Evolutionary conservation across 2,888 invertebrate species (phyloP).

Genomic region (Pyralis farinalis): DNA sequence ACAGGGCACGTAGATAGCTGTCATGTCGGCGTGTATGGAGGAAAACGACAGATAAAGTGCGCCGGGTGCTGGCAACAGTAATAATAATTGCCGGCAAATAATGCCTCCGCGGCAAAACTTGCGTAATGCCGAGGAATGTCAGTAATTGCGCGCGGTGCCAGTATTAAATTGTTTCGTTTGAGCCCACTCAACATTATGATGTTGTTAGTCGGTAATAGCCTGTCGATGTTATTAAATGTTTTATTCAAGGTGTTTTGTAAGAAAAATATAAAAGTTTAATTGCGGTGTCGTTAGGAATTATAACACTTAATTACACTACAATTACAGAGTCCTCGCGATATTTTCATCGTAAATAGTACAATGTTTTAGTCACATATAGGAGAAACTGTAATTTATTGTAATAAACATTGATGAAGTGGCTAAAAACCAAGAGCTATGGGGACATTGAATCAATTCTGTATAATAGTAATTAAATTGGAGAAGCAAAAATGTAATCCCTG

Average conservation of each 20-base stretch:
- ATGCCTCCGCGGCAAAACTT: conserved; percentile 21
- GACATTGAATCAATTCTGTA: too few relatives aligned
- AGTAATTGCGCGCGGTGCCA: conserved; percentile 25
- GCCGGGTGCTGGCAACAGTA: conserved; percentile 21
- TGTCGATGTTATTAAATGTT: neutral
- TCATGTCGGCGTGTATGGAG: conserved; percentile 5
- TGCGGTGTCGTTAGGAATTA: too few relatives aligned
- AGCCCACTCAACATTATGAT: neutral
- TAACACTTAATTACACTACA: too few relatives aligned
- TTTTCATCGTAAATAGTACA: too few relatives aligned
- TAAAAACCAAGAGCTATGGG: too few relatives aligned
- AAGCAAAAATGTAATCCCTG: too few relatives aligned
- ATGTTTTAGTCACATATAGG: too few relatives aligned
- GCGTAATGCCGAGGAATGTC: conserved; percentile 25
- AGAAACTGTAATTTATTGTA: neutral
- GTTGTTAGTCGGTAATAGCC: conserved; percentile 7
- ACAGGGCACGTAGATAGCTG: conserved; percentile 4
- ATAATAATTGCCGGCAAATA: conserved; percentile 24
- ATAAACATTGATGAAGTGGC: too few relatives aligned
- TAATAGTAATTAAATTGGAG: too few relatives aligned
- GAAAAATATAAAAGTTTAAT: too few relatives aligned
- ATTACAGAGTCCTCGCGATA: too few relatives aligned
- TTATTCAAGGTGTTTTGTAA: too few relatives aligned
- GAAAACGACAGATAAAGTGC: conserved; percentile 16
- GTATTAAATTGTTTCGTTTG: conserved; percentile 24